phyloP scores from a whole-genome alignment of 2,888 invertebrate genomes.

The Agrotis clavis region DNA sequence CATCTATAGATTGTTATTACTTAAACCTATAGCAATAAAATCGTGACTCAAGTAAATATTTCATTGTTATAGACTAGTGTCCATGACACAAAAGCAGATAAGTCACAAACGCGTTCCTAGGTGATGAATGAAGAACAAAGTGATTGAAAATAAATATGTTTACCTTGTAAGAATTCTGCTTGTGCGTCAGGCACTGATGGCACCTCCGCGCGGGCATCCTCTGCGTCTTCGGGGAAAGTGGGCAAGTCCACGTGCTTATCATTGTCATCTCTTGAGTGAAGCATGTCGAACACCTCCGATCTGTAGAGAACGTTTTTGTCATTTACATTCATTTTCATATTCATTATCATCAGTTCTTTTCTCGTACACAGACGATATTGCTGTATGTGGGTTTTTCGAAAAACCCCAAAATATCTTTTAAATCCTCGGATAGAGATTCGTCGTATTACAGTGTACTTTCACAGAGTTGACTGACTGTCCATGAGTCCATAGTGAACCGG shows the following conservation, averaged over 20 bases:
- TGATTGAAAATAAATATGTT: background rate
- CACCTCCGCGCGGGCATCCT: slow-evolving; percentile 78
- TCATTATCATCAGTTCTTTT: background rate
- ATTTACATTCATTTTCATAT: background rate
- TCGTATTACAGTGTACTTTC: background rate
- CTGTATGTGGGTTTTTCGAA: background rate
- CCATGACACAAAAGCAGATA: background rate
- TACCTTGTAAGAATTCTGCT: slow-evolving; percentile 87
- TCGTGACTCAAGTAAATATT: slow-evolving; percentile 14
- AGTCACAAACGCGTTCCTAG: background rate
- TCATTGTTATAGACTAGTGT: background rate
- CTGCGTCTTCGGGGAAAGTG: slow-evolving; percentile 84
- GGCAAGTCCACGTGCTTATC: slow-evolving; percentile 83
- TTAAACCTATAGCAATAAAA: background rate
- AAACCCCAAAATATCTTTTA: background rate
- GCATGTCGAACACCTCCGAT: slow-evolving; percentile 89
- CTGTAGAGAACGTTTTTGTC: slow-evolving; percentile 63
- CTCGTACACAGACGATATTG: no score
- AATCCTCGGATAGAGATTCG: background rate
- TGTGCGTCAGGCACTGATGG: slow-evolving; percentile 78
- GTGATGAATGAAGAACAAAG: background rate
- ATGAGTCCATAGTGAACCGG: background rate
- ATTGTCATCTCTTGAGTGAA: slow-evolving; percentile 86
- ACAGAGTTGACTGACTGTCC: background rate
- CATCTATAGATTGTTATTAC: background rate